Evolutionary conservation across 2,113 vertebrate genomes (phyloP).

Genomic region (Mirounga angustirostris): DNA sequence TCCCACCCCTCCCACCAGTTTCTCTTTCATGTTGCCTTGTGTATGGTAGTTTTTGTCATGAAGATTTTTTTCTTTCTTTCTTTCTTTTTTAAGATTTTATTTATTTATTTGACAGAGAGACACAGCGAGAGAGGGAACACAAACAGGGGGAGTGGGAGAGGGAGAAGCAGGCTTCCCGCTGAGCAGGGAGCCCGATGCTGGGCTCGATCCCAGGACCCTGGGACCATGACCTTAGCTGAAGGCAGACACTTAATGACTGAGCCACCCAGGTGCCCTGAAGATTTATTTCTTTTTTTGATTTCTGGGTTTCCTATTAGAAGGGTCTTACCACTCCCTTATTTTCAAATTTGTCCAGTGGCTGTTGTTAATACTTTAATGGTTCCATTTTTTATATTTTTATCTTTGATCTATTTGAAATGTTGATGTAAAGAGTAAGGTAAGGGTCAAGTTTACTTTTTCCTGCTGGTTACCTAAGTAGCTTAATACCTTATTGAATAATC

Average conservation of each 20-base stretch:
- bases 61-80: not conserved
- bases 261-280: too few relatives aligned
- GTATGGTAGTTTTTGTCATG: not conserved
- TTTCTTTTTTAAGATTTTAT: too few relatives aligned
- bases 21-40: not conserved
- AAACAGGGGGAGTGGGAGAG: too few relatives aligned
- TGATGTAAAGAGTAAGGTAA: conserved; percentile 25
- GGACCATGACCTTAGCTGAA: too few relatives aligned
- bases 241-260: too few relatives aligned
- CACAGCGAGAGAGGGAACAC: too few relatives aligned
- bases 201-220: too few relatives aligned
- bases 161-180: too few relatives aligned
- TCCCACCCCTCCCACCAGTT: not conserved
- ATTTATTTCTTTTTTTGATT: not conserved
- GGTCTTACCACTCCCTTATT: not conserved
- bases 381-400: conserved; percentile 30
- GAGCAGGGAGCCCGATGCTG: too few relatives aligned
- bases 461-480: not conserved
- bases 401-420: conserved; percentile 19
- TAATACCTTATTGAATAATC: conserved; percentile 41
- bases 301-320: not conserved
- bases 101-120: too few relatives aligned
- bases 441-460: conserved; percentile 3
- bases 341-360: not conserved
- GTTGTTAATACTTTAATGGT: conserved; percentile 11